Base-by-base conservation (phyloP, 2,888 invertebrate genomes). In the Ctena decussata region DNA sequence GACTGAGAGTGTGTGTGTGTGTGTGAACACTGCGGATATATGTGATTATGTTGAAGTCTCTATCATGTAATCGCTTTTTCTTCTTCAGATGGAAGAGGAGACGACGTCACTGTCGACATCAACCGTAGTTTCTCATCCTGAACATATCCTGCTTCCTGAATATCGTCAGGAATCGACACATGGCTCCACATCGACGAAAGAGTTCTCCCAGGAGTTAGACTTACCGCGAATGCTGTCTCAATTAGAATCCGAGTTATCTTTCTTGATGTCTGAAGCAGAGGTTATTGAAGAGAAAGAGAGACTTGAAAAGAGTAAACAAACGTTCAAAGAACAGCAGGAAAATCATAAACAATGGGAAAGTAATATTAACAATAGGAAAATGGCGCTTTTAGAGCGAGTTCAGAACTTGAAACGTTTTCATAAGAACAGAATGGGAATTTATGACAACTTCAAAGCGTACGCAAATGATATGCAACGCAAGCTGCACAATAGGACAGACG, bases 261-360 rank as follows among this genome's bases (percentile, higher is more conserved):
- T 57, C 24, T 35, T 78, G n/a, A 78, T 78, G 72, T 39, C 78
- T 3, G 78, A 78, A 71, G 41, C 46, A 30, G 78, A 78, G 72
- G 57, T 57, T 32, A 49, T 65, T 46, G 82, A 86, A 44, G 73
- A 79, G 32, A 80, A 86, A 35, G 39, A 41, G 39, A 65, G 82
- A 30, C 30, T 86, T 57, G 77, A 65, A 74, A 80, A 83, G 18
- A 41, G 70, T n/a, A 21, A 74, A 15, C 77, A 80, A 6, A 44
- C 41, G 11, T 41, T 82, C 37, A 77, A 77, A 41, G 44, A 39
- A 11, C 82, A 86, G 32, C 73, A 74, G 70, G 74, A 83, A 30
- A 65, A 83, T 30, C 73, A 77, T 60, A 77, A 77, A 27, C 49
- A 69, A n/a, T 83, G 86, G 82, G 82, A 80, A 49, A 77, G 39